Percentiles rank a stretch among this genome's conserved stretches.
phyloP scores from a whole-genome alignment of 2,888 invertebrate species.

The Notodonta ziczac region DNA sequence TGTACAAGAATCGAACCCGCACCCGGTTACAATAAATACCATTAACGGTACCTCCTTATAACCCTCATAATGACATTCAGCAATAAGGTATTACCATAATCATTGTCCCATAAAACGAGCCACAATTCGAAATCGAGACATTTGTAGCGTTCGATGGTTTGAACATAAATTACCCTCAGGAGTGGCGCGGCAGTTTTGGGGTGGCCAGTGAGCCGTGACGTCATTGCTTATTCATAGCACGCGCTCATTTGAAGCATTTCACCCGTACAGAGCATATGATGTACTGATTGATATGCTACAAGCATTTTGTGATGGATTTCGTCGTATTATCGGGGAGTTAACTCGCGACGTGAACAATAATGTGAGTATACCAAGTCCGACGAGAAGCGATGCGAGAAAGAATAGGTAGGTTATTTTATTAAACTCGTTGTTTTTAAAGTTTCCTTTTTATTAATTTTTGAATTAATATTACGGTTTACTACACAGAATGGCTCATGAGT shows the following conservation, averaged over 20 bases:
- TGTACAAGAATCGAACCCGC: too few relatives aligned
- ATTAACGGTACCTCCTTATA: too few relatives aligned
- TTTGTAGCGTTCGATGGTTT: conserved; percentile 28
- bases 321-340: conserved; percentile 4
- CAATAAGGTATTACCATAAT: too few relatives aligned
- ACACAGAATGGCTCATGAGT: too few relatives aligned
- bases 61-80: too few relatives aligned
- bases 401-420: too few relatives aligned
- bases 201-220: conserved; percentile 38
- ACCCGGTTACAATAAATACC: too few relatives aligned
- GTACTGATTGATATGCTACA: conserved; percentile 16
- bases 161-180: conserved; percentile 29
- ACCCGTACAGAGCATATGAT: conserved; percentile 18
- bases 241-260: conserved; percentile 40
- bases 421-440: too few relatives aligned
- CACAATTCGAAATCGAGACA: conserved; percentile 21
- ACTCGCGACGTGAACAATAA: not conserved
- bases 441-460: too few relatives aligned
- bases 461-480: too few relatives aligned
- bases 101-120: not conserved
- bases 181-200: conserved; percentile 31
- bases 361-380: not conserved
- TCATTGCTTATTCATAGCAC: conserved; percentile 48
- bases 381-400: too few relatives aligned
- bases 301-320: conserved; percentile 9